A percentile compares a stretch with the other conserved stretches of the same genome.
These are phyloP conservation scores for Nomada flava DNA, from an alignment of 2,888 invertebrate species.

Conservation along the genomic window DNA sequence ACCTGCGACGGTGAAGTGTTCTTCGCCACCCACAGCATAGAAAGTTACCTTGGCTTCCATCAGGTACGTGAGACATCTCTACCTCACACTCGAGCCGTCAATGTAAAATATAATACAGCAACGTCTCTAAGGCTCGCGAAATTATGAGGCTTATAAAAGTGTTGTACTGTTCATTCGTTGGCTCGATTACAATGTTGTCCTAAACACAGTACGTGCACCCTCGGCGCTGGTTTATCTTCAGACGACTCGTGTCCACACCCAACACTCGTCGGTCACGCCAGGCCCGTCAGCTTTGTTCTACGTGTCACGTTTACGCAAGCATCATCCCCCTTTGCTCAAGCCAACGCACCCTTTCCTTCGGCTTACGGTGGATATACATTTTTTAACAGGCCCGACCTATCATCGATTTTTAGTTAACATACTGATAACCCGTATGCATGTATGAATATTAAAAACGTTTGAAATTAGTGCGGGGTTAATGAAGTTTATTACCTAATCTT, in stretches of 20 bases:
- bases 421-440: not conserved
- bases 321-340: constrained; percentile 68
- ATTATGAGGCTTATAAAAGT: not conserved
- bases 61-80: constrained; percentile 88
- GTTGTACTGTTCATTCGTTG: not conserved
- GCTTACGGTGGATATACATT: constrained; percentile 36
- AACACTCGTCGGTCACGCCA: constrained; percentile 77
- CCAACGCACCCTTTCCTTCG: constrained; percentile 44
- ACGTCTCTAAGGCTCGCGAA: not conserved
- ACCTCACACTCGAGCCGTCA: not conserved
- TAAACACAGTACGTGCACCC: constrained; percentile 45
- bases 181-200: constrained; percentile 47
- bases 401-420: constrained; percentile 22
- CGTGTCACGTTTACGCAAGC: constrained; percentile 74
- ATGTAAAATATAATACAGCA: no score
- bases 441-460: no score
- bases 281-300: constrained; percentile 73
- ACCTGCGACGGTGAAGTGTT: constrained; percentile 99
- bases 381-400: constrained; percentile 48
- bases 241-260: constrained; percentile 73
- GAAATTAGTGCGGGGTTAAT: no score
- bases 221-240: constrained; percentile 63
- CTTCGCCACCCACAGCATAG: constrained; percentile 99
- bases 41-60: constrained; percentile 99
- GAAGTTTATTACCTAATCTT: not conserved